Percentiles rank a stretch among this genome's conserved stretches.
phyloP scores from a whole-genome alignment of 2,888 invertebrate species.

The Rhingia campestris region DNA sequence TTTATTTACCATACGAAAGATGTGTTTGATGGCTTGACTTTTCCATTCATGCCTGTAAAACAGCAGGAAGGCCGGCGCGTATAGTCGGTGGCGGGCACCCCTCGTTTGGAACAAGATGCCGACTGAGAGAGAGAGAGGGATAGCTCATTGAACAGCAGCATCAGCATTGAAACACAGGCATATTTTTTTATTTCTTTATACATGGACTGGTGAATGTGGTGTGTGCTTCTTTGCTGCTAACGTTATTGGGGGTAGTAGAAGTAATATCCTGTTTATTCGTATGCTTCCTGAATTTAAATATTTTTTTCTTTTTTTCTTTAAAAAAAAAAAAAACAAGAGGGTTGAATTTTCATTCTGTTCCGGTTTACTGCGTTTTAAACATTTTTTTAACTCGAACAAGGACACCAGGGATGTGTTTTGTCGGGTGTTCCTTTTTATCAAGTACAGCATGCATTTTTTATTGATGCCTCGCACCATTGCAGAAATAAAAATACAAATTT shows the following conservation, averaged over 20 bases:
- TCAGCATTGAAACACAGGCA: slow-evolving; percentile 28
- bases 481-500: slow-evolving; percentile 28
- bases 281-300: slow-evolving; percentile 70
- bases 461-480: slow-evolving; percentile 8
- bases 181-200: slow-evolving; percentile 5
- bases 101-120: slow-evolving; percentile 26
- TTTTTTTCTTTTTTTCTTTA: slow-evolving; percentile 4
- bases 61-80: slow-evolving; percentile 30
- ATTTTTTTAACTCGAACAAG: slow-evolving; percentile 24
- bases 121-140: slow-evolving; percentile 5
- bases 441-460: slow-evolving; percentile 10
- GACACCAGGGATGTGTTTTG: slow-evolving; percentile 19
- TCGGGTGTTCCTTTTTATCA: background rate
- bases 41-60: slow-evolving; percentile 52
- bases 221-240: slow-evolving; percentile 2
- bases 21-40: slow-evolving; percentile 58
- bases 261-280: slow-evolving; percentile 70
- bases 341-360: slow-evolving; percentile 52
- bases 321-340: slow-evolving; percentile 26
- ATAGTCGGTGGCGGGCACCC: slow-evolving; percentile 19
- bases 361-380: slow-evolving; percentile 31
- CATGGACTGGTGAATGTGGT: slow-evolving; percentile 16
- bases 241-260: slow-evolving; percentile 36
- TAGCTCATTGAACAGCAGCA: slow-evolving; percentile 39
- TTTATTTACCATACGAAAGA: slow-evolving; percentile 42